Conservation (phyloP, 2,888 invertebrate genomes). For the Polia nebulosa region DNA sequence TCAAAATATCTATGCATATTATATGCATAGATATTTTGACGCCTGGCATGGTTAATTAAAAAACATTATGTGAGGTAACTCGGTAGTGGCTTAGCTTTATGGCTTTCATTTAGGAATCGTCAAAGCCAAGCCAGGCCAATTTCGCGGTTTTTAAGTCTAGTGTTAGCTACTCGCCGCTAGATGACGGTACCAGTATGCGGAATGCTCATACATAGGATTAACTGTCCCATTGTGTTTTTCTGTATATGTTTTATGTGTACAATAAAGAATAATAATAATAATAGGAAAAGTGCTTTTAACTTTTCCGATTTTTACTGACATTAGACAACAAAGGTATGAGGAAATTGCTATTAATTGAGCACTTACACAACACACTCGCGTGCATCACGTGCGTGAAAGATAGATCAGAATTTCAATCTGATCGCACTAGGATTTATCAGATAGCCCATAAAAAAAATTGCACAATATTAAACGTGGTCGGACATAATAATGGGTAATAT, state of each 20-base stretch:
- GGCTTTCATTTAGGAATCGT: too few species aligned
- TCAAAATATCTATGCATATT: too few species aligned
- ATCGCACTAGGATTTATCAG: constrained; percentile 8
- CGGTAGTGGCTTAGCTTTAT: too few species aligned
- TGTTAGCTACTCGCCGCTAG: constrained; percentile 32
- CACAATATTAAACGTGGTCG: too few species aligned
- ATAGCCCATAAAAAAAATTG: constrained; percentile 22
- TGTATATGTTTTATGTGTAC: too few species aligned
- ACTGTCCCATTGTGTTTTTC: too few species aligned
- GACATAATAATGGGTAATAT: constrained; percentile 1
- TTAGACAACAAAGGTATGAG: constrained; percentile 2
- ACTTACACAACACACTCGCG: constrained; percentile 16
- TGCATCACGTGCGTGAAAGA: constrained; percentile 41
- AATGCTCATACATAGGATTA: neutral
- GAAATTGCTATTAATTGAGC: constrained; percentile 27
- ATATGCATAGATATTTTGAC: too few species aligned
- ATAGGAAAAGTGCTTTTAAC: neutral
- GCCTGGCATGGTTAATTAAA: too few species aligned
- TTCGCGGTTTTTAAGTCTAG: neutral
- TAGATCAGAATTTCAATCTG: constrained; percentile 28
- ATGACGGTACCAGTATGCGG: constrained; percentile 9
- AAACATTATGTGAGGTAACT: too few species aligned
- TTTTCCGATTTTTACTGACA: constrained; percentile 6
- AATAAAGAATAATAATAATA: too few species aligned
- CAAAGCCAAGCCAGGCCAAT: too few species aligned